phyloP scores from a whole-genome alignment of 2,888 invertebrate species.

The Theodoxus fluviatilis region DNA sequence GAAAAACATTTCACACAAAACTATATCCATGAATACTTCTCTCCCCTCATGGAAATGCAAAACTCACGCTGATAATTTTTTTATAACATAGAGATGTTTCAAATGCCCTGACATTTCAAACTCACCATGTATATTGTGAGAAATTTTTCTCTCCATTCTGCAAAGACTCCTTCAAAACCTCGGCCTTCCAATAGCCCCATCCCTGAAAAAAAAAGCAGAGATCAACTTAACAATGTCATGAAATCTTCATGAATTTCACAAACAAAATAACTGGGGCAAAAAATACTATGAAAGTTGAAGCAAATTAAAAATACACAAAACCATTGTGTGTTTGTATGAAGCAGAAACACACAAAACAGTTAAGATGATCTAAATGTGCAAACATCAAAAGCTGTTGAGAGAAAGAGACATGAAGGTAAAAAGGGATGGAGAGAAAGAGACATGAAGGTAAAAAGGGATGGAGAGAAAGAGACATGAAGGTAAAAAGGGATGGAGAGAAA shows the following conservation, averaged over 20 bases:
- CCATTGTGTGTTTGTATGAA: background rate
- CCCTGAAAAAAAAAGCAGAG: constrained; percentile 64
- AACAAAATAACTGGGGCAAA: too few species aligned
- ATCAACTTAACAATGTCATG: background rate
- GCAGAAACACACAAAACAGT: background rate
- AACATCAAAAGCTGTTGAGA: too few species aligned
- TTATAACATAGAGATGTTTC: background rate
- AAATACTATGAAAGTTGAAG: background rate
- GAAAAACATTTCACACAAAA: too few species aligned
- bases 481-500: too few species aligned
- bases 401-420: too few species aligned
- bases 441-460: too few species aligned
- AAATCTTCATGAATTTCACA: background rate
- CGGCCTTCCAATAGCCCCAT: constrained; percentile 79
- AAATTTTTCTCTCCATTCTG: constrained; percentile 77
- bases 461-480: too few species aligned
- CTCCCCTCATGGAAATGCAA: too few species aligned
- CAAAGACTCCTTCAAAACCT: constrained; percentile 68
- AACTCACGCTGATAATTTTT: background rate
- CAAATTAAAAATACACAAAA: background rate
- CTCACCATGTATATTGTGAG: constrained; percentile 77
- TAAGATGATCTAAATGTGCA: background rate
- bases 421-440: too few species aligned
- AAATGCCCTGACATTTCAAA: constrained; percentile 30
- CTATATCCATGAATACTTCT: too few species aligned